Evolutionary conservation across 1,140 invertebrate genomes (phyloP), one percentile per base, ranked within the genome.

Genomic region (Oscheius sp.): DNA sequence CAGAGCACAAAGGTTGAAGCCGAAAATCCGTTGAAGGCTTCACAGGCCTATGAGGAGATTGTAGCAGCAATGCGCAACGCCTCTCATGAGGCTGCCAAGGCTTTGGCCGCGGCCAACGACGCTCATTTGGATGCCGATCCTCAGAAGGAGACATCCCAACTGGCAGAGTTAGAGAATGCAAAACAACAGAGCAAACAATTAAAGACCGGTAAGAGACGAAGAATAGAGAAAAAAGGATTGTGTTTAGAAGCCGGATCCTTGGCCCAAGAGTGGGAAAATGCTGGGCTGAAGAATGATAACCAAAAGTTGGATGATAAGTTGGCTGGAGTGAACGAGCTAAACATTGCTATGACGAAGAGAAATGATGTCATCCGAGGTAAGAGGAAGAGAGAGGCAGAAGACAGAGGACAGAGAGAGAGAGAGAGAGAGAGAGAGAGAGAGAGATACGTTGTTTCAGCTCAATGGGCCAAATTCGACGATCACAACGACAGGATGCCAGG

Each of bases 31-130:
- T 34, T 82, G 15, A 55, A 73, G 28, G 81, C 81, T n/a, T 80
- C 79, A 13, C 82, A 77, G 62, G 82, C 82, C 13, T 84, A 83
- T 61, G 65, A 75, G 20, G 81, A 79, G 3, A 83, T 83, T 36
- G 68, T 78, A 13, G 72, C 63, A 31, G 78, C 81, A 18, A 38
- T 83, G 35, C 67, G 73, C 7, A 80, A 84, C 64, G 80, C 81
- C 1, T 80, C 67, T n/a, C 34, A 38, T 10, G 67, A 26, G 29
- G 80, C 72, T 2, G 66, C 46, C 34, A 62, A 45, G 32, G 38
- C 74, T 13, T 68, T 80, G 26, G 52, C 32, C 18, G 61, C 61
- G 20, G 55, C 68, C 2, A 36, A 71, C 42, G 68, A 58, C 7
- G 68, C 55, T 20, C 49, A 71, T 26, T 46, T 29, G 10, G 68